Percentiles rank a stretch among this genome's conserved stretches.
These are phyloP conservation scores for Capitulum mitella DNA, from an alignment of 2,888 invertebrate genomes.

Conservation along the genomic window DNA sequence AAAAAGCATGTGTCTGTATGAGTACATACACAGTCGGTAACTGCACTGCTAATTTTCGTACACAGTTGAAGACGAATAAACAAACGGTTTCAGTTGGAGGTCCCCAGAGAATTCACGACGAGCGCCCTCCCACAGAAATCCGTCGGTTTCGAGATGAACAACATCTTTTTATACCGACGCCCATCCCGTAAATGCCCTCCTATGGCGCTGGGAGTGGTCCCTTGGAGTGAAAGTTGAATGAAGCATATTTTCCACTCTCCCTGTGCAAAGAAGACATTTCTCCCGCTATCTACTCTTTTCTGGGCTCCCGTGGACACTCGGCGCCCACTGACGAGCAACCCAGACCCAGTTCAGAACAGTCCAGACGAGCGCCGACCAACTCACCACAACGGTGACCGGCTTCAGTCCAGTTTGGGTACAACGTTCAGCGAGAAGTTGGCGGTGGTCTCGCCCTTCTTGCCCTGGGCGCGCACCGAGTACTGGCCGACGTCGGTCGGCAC, in stretches of 20 bases:
- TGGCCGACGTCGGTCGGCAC: conserved; percentile 73
- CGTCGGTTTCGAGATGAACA: too few species aligned
- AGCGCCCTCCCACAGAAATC: too few species aligned
- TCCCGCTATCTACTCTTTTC: neutral
- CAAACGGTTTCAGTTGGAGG: too few species aligned
- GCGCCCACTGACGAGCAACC: neutral
- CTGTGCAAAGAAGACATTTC: neutral
- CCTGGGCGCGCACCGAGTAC: conserved; percentile 75
- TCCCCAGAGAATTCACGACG: too few species aligned
- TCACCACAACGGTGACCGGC: conserved; percentile 15
- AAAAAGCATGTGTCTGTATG: too few species aligned
- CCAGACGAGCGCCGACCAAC: neutral
- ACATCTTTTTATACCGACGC: too few species aligned
- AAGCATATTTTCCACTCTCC: neutral
- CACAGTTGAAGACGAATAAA: too few species aligned
- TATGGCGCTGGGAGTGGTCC: too few species aligned
- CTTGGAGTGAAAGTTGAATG: neutral
- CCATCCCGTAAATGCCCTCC: too few species aligned
- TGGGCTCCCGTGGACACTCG: too few species aligned
- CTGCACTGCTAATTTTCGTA: too few species aligned
- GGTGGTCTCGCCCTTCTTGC: conserved; percentile 74
- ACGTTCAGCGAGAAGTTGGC: conserved; percentile 84
- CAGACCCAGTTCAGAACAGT: neutral
- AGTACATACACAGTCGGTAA: too few species aligned
- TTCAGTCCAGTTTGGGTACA: conserved; percentile 38